phyloP scores from a whole-genome alignment of 2,797 vertebrate genomes.

The Propithecus perrieri region DNA sequence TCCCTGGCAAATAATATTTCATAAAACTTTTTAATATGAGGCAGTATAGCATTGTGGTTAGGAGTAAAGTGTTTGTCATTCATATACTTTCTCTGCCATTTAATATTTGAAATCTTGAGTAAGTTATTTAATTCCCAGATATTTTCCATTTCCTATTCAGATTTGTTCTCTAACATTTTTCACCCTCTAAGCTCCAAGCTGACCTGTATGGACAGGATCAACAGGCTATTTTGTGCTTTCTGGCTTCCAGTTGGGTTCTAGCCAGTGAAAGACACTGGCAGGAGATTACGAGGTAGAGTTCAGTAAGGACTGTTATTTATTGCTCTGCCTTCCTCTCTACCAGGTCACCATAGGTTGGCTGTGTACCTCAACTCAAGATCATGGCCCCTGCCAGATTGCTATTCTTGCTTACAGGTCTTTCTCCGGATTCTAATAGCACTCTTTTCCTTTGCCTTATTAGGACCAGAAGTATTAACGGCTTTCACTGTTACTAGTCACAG shows the following conservation, averaged over 20 bases:
- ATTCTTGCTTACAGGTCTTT: not conserved
- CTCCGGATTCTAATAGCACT: not conserved
- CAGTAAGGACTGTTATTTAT: not conserved
- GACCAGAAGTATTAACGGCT: not conserved
- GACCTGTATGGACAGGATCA: not conserved
- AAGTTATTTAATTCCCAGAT: slow-evolving; percentile 2
- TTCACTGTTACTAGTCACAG: slow-evolving; percentile 6
- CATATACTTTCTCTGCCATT: not conserved
- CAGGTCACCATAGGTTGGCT: not conserved
- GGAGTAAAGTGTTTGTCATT: not conserved
- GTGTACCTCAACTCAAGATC: not conserved
- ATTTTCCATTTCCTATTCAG: slow-evolving; percentile 42
- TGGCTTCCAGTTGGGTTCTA: slow-evolving; percentile 7
- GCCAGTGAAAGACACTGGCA: not conserved
- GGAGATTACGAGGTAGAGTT: not conserved
- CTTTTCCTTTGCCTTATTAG: not conserved
- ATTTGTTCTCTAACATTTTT: slow-evolving; percentile 30
- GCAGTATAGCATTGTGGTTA: not conserved
- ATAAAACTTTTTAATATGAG: slow-evolving; percentile 16
- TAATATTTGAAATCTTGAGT: not conserved
- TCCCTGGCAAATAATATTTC: slow-evolving; percentile 22
- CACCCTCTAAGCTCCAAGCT: not conserved
- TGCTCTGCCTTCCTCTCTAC: not conserved
- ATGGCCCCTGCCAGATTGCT: not conserved
- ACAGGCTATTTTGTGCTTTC: not conserved